Conservation (phyloP, 2,113 vertebrate genomes). For the Fulmarus glacialis region DNA sequence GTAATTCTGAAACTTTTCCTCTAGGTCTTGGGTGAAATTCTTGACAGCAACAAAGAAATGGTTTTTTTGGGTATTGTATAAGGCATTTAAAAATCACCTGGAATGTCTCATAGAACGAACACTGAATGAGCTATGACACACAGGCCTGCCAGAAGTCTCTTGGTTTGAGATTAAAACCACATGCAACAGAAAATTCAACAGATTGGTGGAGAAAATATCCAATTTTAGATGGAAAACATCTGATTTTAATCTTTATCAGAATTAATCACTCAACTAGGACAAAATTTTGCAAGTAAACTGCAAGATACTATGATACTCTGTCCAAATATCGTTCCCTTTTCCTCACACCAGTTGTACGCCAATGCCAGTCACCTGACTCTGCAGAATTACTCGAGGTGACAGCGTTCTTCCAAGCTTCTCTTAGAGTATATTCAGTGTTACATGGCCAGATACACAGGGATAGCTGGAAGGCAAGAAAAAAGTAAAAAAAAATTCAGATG, state of each 20-base stretch:
- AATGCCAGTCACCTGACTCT: background rate
- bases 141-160: background rate
- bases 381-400: background rate
- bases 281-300: background rate
- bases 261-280: background rate
- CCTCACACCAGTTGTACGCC: background rate
- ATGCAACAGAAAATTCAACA: background rate
- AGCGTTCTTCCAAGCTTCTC: background rate
- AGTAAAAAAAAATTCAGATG: background rate
- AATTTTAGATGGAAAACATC: background rate
- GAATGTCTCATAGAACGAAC: background rate
- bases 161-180: background rate
- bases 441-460: background rate
- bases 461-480: background rate
- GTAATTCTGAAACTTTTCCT: background rate
- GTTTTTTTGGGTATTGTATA: background rate
- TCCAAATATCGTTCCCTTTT: background rate
- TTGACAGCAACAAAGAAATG: background rate
- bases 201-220: background rate
- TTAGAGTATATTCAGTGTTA: background rate
- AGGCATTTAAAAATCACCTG: background rate
- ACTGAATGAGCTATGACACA: background rate
- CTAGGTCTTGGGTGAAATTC: background rate
- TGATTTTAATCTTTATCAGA: background rate
- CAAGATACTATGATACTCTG: background rate